Percentiles rank a stretch among this genome's conserved stretches.
phyloP scores from a whole-genome alignment of 2,113 vertebrate genomes.

The Pogonocichla stellata region DNA sequence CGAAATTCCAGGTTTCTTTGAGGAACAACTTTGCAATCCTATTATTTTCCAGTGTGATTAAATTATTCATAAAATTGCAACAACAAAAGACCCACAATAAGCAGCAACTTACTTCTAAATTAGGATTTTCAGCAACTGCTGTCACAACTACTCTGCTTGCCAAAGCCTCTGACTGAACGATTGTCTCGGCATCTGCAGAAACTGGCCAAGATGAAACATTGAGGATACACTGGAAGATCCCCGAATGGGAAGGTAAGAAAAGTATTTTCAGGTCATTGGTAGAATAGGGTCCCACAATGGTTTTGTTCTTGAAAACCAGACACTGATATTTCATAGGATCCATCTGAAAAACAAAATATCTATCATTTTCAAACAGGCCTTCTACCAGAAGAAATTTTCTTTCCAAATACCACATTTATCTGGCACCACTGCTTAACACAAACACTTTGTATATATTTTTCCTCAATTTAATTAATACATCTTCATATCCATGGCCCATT shows the following conservation, averaged over 20 bases:
- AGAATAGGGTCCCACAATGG: slow-evolving; percentile 85
- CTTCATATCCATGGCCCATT: background rate
- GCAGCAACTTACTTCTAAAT: slow-evolving; percentile 81
- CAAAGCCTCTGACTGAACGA: slow-evolving; percentile 83
- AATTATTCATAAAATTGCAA: background rate
- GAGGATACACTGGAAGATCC: slow-evolving; percentile 89
- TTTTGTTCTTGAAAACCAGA: slow-evolving; percentile 93
- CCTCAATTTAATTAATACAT: background rate
- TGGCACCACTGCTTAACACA: background rate
- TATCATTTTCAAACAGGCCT: background rate
- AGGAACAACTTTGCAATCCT: background rate
- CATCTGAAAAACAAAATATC: slow-evolving; percentile 71
- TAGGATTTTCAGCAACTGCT: slow-evolving; percentile 88
- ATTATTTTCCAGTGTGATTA: background rate
- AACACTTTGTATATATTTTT: background rate
- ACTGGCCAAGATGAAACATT: slow-evolving; percentile 90
- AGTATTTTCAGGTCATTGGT: slow-evolving; percentile 91
- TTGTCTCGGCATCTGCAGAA: slow-evolving; percentile 80
- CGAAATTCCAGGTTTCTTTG: background rate
- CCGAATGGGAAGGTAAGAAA: slow-evolving; percentile 84
- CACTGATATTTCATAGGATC: slow-evolving; percentile 85
- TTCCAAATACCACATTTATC: background rate
- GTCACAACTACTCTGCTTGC: slow-evolving; percentile 85
- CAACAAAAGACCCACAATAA: background rate
- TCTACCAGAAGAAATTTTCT: background rate